These are phyloP conservation scores for Chloroclystis v-ata DNA, from an alignment of 2,888 invertebrate genomes.

Conservation along the genomic window DNA sequence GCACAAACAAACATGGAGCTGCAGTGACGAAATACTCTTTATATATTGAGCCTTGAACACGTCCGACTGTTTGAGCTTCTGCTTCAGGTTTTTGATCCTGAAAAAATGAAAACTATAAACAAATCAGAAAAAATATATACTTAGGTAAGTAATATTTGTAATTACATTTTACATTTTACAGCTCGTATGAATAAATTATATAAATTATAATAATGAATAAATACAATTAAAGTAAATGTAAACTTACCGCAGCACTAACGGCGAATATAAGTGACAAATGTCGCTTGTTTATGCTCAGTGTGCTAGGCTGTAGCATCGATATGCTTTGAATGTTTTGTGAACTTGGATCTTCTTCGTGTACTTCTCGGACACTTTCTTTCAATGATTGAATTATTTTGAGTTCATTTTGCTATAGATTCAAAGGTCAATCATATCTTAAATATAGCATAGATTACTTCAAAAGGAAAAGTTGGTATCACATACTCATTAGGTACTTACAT, in stretches of 20 bases:
- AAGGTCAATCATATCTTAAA: too few species aligned
- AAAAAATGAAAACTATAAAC: conserved; percentile 10
- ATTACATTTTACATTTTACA: too few species aligned
- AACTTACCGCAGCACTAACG: conserved; percentile 46
- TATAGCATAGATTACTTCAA: too few species aligned
- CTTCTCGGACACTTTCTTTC: conserved; percentile 56
- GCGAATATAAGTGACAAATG: conserved; percentile 52
- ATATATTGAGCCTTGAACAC: conserved; percentile 60
- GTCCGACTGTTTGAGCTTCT: conserved; percentile 56
- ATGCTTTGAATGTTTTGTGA: conserved; percentile 33
- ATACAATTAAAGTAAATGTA: too few species aligned
- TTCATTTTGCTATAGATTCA: conserved; percentile 59
- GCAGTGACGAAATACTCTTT: conserved; percentile 62
- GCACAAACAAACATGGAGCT: conserved; percentile 45
- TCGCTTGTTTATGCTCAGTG: conserved; percentile 49
- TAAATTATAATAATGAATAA: too few species aligned
- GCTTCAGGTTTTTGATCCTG: conserved; percentile 65
- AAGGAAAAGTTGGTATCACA: too few species aligned
- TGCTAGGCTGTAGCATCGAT: conserved; percentile 42
- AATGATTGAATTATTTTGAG: conserved; percentile 59
- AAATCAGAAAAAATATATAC: too few species aligned
- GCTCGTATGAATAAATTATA: too few species aligned
- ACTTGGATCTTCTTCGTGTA: conserved; percentile 47
- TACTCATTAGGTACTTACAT: conserved; percentile 53
- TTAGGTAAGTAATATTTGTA: too few species aligned